Evolutionary conservation across 1,140 invertebrate genomes (phyloP), one percentile per base, ranked within the genome.

Genomic region (Drosophila sp.): DNA sequence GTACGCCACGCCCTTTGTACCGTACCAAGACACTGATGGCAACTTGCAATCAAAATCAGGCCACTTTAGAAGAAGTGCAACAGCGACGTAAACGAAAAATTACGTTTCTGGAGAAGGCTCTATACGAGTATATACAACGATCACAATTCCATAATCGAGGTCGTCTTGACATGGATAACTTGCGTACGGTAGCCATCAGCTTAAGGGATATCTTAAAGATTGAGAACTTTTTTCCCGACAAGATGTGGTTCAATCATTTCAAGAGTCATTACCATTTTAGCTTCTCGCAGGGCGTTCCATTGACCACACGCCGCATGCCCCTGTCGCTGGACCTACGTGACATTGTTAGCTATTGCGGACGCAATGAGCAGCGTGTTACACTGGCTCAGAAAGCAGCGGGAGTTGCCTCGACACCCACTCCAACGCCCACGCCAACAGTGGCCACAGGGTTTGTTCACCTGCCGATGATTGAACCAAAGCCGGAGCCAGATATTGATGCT

Each of bases 141-240:
- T 82, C 81, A 8, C 79, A 83, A 41, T 61, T 84, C 27, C 90
- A 90, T 61, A 77, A 80, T 29, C 76, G 83, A 44, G 76, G 80
- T 0, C 68, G 76, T 2, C 60, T 90, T 0, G 70, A 89, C 40
- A 56, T 86, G 38, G 79, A 83, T 35, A 72, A 78, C 17, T 29
- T 91, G 54, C 81, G 84, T 1, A 64, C 72, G 4, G 74, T 90
- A 33, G 87, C 90, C 32, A 75, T 77, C 1, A 80, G 75, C 25
- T 56, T 91, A 35, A 68, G 81, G 10, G 87, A 91, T 23, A 89
- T 90, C 8, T 50, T 91, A 0, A 91, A 91, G 32, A 90, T 91
- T 4, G 87, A 91, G 4, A 83, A 85, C 30, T 91, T 91, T 47
- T 77, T 90, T 57, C 90, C 90, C 1, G 85, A 90, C 58, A 77